Evolutionary conservation across 2,888 invertebrate genomes (phyloP).

Genomic region (Herminia tarsipennalis): DNA sequence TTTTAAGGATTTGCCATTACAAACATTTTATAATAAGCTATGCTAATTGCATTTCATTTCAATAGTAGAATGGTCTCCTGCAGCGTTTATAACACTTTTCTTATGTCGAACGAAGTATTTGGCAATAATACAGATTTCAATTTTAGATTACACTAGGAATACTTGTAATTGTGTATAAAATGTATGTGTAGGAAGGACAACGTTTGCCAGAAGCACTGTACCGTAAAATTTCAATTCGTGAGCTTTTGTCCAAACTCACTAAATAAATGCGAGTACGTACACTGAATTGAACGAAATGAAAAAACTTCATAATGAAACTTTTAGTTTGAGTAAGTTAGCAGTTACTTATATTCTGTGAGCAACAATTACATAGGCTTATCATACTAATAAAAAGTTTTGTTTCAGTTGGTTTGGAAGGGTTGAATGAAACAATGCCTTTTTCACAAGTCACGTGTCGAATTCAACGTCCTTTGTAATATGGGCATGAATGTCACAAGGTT

Average conservation of each 20-base stretch:
- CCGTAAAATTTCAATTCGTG: conserved; percentile 25
- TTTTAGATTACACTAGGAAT: conserved; percentile 67
- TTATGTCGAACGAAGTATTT: conserved; percentile 54
- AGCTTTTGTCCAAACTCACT: conserved; percentile 5
- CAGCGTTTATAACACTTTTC: conserved; percentile 22
- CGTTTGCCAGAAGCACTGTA: conserved; percentile 18
- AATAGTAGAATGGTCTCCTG: conserved; percentile 16
- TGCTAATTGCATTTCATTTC: conserved; percentile 22
- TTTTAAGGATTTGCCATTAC: too few relatives aligned
- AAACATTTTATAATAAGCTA: conserved; percentile 1
- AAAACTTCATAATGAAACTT: conserved; percentile 16
- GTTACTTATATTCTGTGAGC: conserved; percentile 6
- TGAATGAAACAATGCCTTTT: not conserved
- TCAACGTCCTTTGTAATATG: too few relatives aligned
- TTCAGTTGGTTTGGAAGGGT: conserved; percentile 3
- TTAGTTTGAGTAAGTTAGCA: conserved; percentile 4
- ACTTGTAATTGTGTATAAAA: conserved; percentile 64
- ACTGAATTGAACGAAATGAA: conserved; percentile 7
- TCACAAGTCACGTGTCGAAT: too few relatives aligned
- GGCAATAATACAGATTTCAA: conserved; percentile 71
- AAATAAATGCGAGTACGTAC: conserved; percentile 2
- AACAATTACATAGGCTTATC: conserved; percentile 9
- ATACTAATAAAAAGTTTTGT: conserved; percentile 10
- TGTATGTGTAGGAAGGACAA: conserved; percentile 32
- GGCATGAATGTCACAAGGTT: too few relatives aligned